These are phyloP conservation scores for Penaeus vannamei DNA, from an alignment of 1,140 invertebrate species.

Conservation along the genomic window DNA sequence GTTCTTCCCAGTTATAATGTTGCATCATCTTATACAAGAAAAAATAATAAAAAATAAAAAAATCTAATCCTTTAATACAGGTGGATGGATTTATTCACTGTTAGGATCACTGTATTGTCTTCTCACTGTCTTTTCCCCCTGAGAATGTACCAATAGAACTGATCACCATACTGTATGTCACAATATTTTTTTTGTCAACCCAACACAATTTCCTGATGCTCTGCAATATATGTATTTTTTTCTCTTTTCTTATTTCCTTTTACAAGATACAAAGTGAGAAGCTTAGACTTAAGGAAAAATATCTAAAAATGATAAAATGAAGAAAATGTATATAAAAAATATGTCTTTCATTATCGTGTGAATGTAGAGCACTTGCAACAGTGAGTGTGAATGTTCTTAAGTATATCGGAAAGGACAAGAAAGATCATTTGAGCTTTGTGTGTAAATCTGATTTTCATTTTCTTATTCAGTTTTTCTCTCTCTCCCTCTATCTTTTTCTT, in stretches of 20 bases:
- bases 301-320: slow-evolving; percentile 26
- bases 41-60: too few relatives aligned
- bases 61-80: too few relatives aligned
- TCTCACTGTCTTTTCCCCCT: too few relatives aligned
- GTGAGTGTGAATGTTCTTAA: not conserved
- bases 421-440: not conserved
- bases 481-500: not conserved
- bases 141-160: too few relatives aligned
- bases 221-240: not conserved
- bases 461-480: too few relatives aligned
- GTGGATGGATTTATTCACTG: too few relatives aligned
- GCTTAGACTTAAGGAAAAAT: slow-evolving; percentile 31
- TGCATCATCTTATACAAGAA: too few relatives aligned
- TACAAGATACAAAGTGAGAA: slow-evolving; percentile 19
- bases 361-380: slow-evolving; percentile 41
- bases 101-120: too few relatives aligned
- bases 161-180: too few relatives aligned
- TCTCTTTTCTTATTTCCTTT: not conserved
- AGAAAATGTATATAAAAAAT: slow-evolving; percentile 45
- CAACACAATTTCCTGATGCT: not conserved
- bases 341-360: slow-evolving; percentile 45
- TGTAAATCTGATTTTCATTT: too few relatives aligned
- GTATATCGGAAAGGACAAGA: not conserved
- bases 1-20: too few relatives aligned
- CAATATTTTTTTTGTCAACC: too few relatives aligned